Base-by-base conservation (phyloP, 2,888 invertebrate genomes). In the Troilus luridus region DNA sequence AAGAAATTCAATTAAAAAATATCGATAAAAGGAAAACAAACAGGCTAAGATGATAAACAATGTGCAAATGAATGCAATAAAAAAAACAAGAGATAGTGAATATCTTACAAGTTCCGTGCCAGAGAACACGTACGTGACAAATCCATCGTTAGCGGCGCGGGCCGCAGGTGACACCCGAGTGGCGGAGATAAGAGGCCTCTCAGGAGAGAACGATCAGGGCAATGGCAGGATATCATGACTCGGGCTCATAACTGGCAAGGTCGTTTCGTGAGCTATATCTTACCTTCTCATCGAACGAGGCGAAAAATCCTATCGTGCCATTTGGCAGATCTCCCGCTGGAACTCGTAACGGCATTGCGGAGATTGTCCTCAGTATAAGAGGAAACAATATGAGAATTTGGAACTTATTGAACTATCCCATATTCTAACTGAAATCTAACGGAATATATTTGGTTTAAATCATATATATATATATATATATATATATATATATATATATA, bases 191-290 rank as follows among this genome's bases (percentile, higher is more conserved):
- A 85, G 85, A 9, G 24, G 81, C 17, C 11, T 19, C 81, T 41
- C 81, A 19, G n/a, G n/a, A 12, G 21, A 56, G 24, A 58, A 85
- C 56, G 54, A 85, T 58, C 21, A 56, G 56, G n/a, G 85, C 54
- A 85, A 85, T 54, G 85, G n/a, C 21, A 85, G 56, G 85, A 85
- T 85, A 54, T 85, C 85, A 85, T 85, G 85, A 85, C 85, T 54
- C 12, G 6, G 14, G 6, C 85, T 85, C 85, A 85, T 85, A 85
- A 85, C 56, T 58, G 85, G 27, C 85, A 85, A 85, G 85, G 85
- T 56, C 85, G 54, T 56, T 56, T 58, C 85, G 54, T 85, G 85
- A 58, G 54, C 85, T 12, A 10, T 85, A 85, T 85, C 85, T 56
- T 14, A 3, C 56, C 11, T 56, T 10, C 21, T 58, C 85, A 85